phyloP scores from a whole-genome alignment of 2,888 invertebrate genomes.

The Clanis bilineata region DNA sequence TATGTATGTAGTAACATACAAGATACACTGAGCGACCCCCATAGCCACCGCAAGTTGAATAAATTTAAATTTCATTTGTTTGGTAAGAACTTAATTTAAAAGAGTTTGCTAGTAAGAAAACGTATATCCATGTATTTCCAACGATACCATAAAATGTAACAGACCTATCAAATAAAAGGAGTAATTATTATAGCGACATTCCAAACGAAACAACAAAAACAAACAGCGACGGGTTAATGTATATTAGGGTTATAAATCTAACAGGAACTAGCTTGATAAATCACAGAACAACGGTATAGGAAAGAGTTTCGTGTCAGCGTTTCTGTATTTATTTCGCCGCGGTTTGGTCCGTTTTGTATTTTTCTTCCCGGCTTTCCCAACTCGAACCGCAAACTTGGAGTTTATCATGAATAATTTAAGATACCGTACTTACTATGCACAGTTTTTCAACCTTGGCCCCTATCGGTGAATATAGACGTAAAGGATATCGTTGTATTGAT shows the following conservation, averaged over 20 bases:
- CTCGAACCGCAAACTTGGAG: conserved; percentile 57
- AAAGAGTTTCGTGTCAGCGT: conserved; percentile 54
- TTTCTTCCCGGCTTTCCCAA: conserved; percentile 54
- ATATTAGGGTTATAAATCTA: conserved; percentile 51
- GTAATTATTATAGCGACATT: conserved; percentile 17
- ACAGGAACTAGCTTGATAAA: conserved; percentile 50
- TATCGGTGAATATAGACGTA: conserved; percentile 27
- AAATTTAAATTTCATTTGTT: no score
- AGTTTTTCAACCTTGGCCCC: conserved; percentile 44
- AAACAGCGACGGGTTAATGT: conserved; percentile 45
- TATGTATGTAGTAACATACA: no score
- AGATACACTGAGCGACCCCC: no score
- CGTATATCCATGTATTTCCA: background rate
- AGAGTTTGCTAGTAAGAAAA: background rate
- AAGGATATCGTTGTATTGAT: conserved; percentile 31
- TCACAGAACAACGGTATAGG: conserved; percentile 50
- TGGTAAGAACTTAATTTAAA: no score
- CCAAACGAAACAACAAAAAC: conserved; percentile 38
- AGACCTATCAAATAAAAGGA: background rate
- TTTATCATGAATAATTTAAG: conserved; percentile 76
- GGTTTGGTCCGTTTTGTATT: conserved; percentile 48
- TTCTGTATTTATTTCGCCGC: conserved; percentile 55
- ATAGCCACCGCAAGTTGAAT: no score
- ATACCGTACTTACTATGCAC: conserved; percentile 55
- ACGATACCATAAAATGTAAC: background rate